Conservation (phyloP, 2,113 vertebrate species). For the Charina bottae region DNA sequence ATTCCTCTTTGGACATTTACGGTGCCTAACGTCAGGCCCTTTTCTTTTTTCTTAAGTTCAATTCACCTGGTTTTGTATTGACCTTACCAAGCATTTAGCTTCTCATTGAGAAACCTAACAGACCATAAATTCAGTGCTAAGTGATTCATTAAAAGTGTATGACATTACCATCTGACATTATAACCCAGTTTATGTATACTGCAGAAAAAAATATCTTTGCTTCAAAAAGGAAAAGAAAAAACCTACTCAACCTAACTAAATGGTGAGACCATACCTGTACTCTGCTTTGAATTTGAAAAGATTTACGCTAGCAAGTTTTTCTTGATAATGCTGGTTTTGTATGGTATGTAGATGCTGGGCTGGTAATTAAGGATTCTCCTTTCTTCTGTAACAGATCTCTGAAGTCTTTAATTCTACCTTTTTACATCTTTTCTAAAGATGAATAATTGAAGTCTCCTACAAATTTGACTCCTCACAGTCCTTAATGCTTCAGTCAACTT, state of each 20-base stretch:
- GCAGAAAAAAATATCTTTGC: conserved; percentile 31
- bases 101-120: conserved; percentile 44
- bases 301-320: conserved; percentile 55
- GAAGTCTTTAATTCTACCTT: conserved; percentile 21
- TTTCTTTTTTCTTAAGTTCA: background rate
- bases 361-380: conserved; percentile 47
- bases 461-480: conserved; percentile 9
- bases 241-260: conserved; percentile 45
- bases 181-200: conserved; percentile 23
- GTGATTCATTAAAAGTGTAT: conserved; percentile 55
- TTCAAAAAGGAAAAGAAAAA: conserved; percentile 11
- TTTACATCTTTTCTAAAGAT: conserved; percentile 40
- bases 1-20: background rate
- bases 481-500: background rate
- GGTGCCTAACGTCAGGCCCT: background rate
- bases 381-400: conserved; percentile 34
- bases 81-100: conserved; percentile 46
- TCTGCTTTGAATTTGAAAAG: conserved; percentile 46
- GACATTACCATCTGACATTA: conserved; percentile 44
- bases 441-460: conserved; percentile 29
- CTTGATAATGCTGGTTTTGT: conserved; percentile 41
- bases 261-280: conserved; percentile 29
- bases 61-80: conserved; percentile 46
- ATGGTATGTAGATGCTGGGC: conserved; percentile 26
- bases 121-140: conserved; percentile 43